Conservation (phyloP, 2,888 invertebrate genomes). For the Spodoptera littoralis region DNA sequence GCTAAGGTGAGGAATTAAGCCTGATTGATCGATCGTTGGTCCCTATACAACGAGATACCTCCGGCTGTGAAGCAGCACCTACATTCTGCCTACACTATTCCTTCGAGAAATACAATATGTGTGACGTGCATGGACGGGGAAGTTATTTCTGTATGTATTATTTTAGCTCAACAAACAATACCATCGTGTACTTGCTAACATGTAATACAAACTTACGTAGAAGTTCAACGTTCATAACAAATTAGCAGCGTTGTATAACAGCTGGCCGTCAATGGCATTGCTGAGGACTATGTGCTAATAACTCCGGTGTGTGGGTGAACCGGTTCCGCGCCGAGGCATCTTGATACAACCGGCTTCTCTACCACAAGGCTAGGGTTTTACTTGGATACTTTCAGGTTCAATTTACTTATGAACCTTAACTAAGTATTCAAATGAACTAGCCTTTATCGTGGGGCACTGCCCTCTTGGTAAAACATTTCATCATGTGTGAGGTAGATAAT, state of each 20-base stretch:
- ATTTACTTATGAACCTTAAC: constrained; percentile 4
- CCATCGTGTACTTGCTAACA: constrained; percentile 20
- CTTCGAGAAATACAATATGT: constrained; percentile 9
- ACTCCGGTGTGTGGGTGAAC: constrained; percentile 42
- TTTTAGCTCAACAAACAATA: constrained; percentile 40
- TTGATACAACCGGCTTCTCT: constrained; percentile 37
- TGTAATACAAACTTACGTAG: constrained; percentile 29
- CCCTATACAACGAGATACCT: neutral
- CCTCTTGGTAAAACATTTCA: constrained; percentile 1
- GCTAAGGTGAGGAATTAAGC: neutral
- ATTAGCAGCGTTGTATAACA: constrained; percentile 38
- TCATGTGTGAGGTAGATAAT: too few species aligned
- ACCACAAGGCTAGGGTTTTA: constrained; percentile 35
- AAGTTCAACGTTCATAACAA: constrained; percentile 41
- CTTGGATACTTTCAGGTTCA: constrained; percentile 5
- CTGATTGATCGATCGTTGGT: neutral
- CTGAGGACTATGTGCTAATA: constrained; percentile 47
- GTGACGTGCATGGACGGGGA: constrained; percentile 22
- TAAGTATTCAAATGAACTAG: constrained; percentile 5
- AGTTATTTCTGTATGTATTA: constrained; percentile 39
- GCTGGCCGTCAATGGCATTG: constrained; percentile 46
- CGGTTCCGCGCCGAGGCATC: constrained; percentile 40
- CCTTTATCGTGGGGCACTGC: constrained; percentile 1
- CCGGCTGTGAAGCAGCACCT: neutral
- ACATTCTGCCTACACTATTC: neutral